Evolutionary conservation across 2,113 vertebrate genomes (phyloP).

Genomic region (Zosterops borbonicus): DNA sequence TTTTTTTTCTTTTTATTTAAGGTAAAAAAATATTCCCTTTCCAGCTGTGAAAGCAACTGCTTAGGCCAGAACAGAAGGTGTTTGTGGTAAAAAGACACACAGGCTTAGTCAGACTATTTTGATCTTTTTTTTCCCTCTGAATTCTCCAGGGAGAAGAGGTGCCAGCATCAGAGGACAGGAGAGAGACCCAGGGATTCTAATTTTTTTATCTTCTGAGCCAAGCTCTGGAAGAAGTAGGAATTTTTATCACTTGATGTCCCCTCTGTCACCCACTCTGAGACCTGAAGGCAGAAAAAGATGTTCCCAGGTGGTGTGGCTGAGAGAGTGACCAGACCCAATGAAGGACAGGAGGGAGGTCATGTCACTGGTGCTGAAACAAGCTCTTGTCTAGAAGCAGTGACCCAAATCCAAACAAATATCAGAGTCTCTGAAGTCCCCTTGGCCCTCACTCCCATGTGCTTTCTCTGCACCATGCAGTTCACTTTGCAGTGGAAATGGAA

Average conservation of each 20-base stretch:
- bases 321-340: background rate
- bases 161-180: background rate
- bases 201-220: background rate
- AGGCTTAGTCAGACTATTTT: background rate
- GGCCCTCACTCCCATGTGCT: fast-evolving
- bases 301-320: background rate
- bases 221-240: background rate
- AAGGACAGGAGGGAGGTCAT: background rate
- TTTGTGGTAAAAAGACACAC: background rate
- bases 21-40: constrained; percentile 29
- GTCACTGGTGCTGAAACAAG: background rate
- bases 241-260: background rate
- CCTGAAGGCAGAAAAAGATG: background rate
- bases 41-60: constrained; percentile 57
- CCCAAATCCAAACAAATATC: background rate
- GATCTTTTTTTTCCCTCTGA: background rate
- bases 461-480: background rate
- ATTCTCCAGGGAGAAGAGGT: background rate
- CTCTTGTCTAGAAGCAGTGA: background rate
- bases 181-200: background rate
- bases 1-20: constrained; percentile 10
- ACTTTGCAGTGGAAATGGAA: background rate
- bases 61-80: constrained; percentile 60
- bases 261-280: background rate
- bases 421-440: background rate